Evolutionary conservation across 2,888 invertebrate genomes (phyloP).

Genomic region (Diachrysia chrysitis): DNA sequence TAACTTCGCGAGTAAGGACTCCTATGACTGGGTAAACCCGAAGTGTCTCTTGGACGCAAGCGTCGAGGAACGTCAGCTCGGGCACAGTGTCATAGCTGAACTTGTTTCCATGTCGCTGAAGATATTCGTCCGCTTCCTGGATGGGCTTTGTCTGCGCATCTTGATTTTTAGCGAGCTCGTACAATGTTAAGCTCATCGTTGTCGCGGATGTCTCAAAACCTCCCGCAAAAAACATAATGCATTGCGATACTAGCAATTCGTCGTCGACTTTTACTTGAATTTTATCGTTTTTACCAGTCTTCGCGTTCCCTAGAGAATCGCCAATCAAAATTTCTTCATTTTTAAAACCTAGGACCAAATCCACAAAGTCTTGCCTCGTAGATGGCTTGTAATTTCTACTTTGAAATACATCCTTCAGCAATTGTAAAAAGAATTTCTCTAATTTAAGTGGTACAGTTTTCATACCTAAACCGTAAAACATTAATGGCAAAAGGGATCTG

Average conservation of each 20-base stretch:
- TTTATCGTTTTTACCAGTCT: constrained; percentile 52
- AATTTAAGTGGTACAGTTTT: constrained; percentile 58
- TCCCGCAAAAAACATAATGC: constrained; percentile 81
- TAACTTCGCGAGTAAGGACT: constrained; percentile 68
- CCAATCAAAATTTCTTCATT: constrained; percentile 62
- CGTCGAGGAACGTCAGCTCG: constrained; percentile 70
- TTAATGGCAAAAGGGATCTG: constrained; percentile 66
- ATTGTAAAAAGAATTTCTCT: constrained; percentile 59
- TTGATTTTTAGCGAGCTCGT: constrained; percentile 68
- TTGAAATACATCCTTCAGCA: constrained; percentile 63
- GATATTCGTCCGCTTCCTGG: constrained; percentile 68
- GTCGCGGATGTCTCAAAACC: constrained; percentile 74
- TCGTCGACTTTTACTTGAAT: constrained; percentile 68
- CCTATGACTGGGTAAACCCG: constrained; percentile 71
- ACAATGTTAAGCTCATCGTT: constrained; percentile 64
- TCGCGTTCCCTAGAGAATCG: constrained; percentile 63
- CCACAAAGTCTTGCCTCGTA: constrained; percentile 71
- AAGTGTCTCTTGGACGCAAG: constrained; percentile 71
- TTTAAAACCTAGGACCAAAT: constrained; percentile 66
- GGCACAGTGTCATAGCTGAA: constrained; percentile 65
- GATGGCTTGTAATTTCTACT: constrained; percentile 60
- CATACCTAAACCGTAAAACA: constrained; percentile 68
- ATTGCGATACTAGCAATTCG: constrained; percentile 84
- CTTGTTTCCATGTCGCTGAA: constrained; percentile 58
- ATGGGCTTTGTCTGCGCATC: constrained; percentile 59